Conservation (phyloP, 2,888 invertebrate species). For the Branchellion lobata region DNA sequence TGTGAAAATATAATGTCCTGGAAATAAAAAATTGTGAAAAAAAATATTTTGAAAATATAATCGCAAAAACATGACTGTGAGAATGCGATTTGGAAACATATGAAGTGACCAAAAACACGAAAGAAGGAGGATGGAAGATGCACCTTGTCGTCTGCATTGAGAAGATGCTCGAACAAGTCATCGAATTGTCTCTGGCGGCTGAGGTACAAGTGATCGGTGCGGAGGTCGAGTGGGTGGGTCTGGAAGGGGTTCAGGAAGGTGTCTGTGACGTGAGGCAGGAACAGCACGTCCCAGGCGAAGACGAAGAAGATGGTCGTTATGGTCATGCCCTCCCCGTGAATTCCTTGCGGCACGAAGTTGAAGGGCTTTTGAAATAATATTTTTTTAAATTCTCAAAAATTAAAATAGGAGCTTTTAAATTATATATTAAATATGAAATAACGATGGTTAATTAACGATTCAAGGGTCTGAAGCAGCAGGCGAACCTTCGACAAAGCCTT, state of each 20-base stretch:
- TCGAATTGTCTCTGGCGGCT: slow-evolving; percentile 65
- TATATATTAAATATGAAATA: slow-evolving; percentile 4
- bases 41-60: too few relatives aligned
- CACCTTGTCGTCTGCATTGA: too few relatives aligned
- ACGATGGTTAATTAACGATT: neutral
- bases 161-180: neutral
- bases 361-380: slow-evolving; percentile 47
- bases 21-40: too few relatives aligned
- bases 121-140: too few relatives aligned
- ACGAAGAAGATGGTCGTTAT: slow-evolving; percentile 70
- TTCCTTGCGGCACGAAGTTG: slow-evolving; percentile 64
- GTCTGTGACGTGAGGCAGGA: slow-evolving; percentile 67
- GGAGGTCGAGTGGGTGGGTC: slow-evolving; percentile 73
- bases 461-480: neutral
- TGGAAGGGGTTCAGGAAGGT: slow-evolving; percentile 72
- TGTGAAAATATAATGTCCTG: too few relatives aligned
- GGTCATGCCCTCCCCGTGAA: slow-evolving; percentile 75
- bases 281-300: slow-evolving; percentile 80
- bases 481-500: slow-evolving; percentile 66
- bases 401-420: neutral
- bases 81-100: too few relatives aligned
- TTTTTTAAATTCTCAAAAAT: neutral
- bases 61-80: too few relatives aligned
- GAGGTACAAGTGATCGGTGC: slow-evolving; percentile 69
- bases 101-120: too few relatives aligned